Evolutionary conservation across 2,113 vertebrate species (phyloP).

Genomic region (Hemichromis elongatus): DNA sequence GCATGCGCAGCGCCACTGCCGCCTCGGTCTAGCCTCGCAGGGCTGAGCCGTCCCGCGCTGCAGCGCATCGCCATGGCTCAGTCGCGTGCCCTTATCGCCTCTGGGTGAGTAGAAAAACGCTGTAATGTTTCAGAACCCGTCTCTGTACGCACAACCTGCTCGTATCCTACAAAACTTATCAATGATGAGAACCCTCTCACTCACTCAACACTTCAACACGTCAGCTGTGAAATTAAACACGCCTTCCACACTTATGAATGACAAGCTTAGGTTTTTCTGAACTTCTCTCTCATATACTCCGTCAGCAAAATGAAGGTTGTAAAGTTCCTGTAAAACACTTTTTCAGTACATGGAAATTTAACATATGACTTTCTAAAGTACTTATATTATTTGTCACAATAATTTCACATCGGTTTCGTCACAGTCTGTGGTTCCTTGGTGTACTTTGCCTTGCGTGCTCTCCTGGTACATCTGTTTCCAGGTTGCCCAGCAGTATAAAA

Average conservation of each 20-base stretch:
- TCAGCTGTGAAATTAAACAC: neutral
- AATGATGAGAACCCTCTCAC: neutral
- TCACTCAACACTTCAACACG: neutral
- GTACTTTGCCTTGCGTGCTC: neutral
- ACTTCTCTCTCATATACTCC: neutral
- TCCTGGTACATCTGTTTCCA: neutral
- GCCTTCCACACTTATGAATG: neutral
- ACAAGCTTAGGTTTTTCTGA: neutral
- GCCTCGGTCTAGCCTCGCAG: conserved; percentile 77
- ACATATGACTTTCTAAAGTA: neutral
- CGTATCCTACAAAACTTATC: neutral
- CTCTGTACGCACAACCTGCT: neutral
- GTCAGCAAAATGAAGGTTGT: neutral
- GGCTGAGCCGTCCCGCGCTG: conserved; percentile 83
- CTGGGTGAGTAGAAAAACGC: conserved; percentile 79
- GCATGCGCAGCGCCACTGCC: conserved; percentile 69
- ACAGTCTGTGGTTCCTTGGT: neutral
- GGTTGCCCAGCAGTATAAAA: neutral
- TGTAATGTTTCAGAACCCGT: neutral
- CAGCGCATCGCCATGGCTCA: conserved; percentile 93
- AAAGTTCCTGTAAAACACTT: neutral
- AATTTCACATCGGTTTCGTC: neutral
- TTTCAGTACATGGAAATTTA: neutral
- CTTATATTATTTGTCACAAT: neutral
- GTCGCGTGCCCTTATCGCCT: conserved; percentile 91